Percentiles rank a stretch among this genome's conserved stretches.
phyloP scores from a whole-genome alignment of 2,888 invertebrate genomes.

The Lucinisca nassula region DNA sequence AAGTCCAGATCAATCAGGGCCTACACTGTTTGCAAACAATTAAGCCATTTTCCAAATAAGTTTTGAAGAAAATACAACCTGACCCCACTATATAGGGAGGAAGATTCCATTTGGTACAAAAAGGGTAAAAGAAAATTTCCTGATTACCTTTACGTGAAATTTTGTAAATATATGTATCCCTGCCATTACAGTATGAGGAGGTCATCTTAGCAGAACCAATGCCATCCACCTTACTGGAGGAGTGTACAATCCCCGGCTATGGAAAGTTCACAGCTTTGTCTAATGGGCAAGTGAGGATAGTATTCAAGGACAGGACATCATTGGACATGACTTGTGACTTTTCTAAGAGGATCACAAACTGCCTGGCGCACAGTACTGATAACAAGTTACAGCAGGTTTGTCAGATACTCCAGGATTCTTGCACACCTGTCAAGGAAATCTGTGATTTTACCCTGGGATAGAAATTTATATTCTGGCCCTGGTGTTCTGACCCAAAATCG shows the following conservation, averaged over 20 bases:
- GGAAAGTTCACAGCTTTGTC: slow-evolving; percentile 84
- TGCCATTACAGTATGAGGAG: slow-evolving; percentile 72
- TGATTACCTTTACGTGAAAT: too few relatives aligned
- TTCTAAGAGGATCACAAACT: slow-evolving; percentile 69
- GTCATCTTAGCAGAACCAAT: slow-evolving; percentile 72
- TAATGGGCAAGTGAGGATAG: slow-evolving; percentile 83
- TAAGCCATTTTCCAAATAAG: too few relatives aligned
- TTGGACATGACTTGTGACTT: slow-evolving; percentile 84
- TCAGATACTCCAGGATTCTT: too few relatives aligned
- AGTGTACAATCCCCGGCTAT: slow-evolving; percentile 80
- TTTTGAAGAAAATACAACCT: too few relatives aligned
- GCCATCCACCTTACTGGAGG: slow-evolving; percentile 79
- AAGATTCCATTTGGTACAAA: too few relatives aligned
- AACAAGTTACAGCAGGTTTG: not conserved
- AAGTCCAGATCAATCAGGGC: too few relatives aligned
- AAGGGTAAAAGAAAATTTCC: too few relatives aligned
- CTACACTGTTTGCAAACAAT: too few relatives aligned
- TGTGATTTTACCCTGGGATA: too few relatives aligned
- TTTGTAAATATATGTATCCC: too few relatives aligned
- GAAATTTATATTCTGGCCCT: not conserved
- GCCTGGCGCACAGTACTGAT: slow-evolving; percentile 69
- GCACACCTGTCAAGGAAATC: too few relatives aligned
- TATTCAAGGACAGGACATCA: slow-evolving; percentile 84
- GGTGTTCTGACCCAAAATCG: not conserved
- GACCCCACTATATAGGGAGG: too few relatives aligned